Base-by-base conservation (phyloP, 2,797 vertebrate species). In the Pseudocheirus occidentalis region DNA sequence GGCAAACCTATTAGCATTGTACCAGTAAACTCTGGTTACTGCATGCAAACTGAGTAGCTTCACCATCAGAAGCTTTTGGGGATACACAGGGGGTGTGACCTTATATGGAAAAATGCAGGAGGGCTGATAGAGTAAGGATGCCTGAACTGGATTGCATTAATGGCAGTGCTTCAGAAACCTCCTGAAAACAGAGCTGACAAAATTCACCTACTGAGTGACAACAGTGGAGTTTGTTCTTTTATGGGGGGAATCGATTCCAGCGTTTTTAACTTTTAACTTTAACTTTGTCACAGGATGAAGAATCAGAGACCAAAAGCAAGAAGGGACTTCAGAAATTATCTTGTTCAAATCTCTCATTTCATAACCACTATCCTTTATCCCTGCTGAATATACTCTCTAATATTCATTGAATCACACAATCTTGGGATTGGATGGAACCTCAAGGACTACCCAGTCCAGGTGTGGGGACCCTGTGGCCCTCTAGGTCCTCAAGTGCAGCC, bases 1-100 rank as follows among this genome's bases (percentile, higher is more conserved):
- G 98, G 97, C 95, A 97, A 97, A 97, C 57, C 97, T 95, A 96
- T 96, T 94, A 96, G 97, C 54, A 5, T 46, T 54, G 73, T 96
- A 94, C 95, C 97, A 95, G 97, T 90, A 96, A 97, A 97, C 93
- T 95, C 96, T 81, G 66, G 93, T 91, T 95, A 95, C 55, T 92
- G 91, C 90, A 93, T 56, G 58, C 90, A 92, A 57, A 66, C 57
- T 59, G 54, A 94, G 50, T 46, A 59, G 91, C 34, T 56, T 1
- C 1, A 1, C 24, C 46, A 94, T 81, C 91, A 66, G 54, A 95
- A 66, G 91, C 54, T 29, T 90, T 54, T 28, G n/a, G 0, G 0
- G 46, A n/a, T 10, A 5, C 3, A 31, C 40, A 94, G 58, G 97
- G 93, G 94, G 53, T 54, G 53, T 97, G 95, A 95, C 96, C 95